Base-by-base conservation (phyloP, 2,113 vertebrate species). In the Vidua macroura region DNA sequence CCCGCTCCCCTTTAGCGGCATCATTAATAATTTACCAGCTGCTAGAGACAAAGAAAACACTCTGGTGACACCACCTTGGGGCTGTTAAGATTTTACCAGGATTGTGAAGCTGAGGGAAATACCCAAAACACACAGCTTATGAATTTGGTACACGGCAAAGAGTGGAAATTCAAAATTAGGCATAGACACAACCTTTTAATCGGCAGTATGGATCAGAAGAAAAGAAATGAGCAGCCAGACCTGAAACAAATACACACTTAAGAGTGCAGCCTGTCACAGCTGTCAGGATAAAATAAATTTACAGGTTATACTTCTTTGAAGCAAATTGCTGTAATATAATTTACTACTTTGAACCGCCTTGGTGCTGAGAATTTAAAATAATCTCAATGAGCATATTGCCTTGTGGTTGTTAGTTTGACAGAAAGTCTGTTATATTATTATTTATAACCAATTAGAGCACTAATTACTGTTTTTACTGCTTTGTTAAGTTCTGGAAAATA, bases 321-420 rank as follows among this genome's bases (percentile, higher is more conserved):
- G 82, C 69, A 94, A 94, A 92, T 93, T 64, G 78, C 88, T 93
- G 37, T 73, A 90, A 91, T 90, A 44, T 48, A 92, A 95, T 93
- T 94, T 92, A 82, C 41, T 79, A 46, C 84, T 95, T 59, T 39
- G 73, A 96, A 92, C 30, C 5, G 4, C 59, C 67, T 80, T 22
- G 49, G 56, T 63, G 64, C 55, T 43, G 41, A 7, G 79, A 93
- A 91, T 93, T 46, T 90, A 83, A 85, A 95, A 89, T 76, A 90
- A 90, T 82, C 75, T 88, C 93, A 93, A 86, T 75, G 67, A 93
- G 86, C 85, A 90, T 74, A 85, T 79, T 95, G 94, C 90, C 93
- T 97, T 95, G 91, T 96, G 91, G 93, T 85, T 96, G 94, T 95
- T 97, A 94, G 92, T 98, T 96, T 97, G 97, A 98, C 96, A 97